phyloP scores from a whole-genome alignment of 2,113 vertebrate species.

The Oceanodroma tethys region DNA sequence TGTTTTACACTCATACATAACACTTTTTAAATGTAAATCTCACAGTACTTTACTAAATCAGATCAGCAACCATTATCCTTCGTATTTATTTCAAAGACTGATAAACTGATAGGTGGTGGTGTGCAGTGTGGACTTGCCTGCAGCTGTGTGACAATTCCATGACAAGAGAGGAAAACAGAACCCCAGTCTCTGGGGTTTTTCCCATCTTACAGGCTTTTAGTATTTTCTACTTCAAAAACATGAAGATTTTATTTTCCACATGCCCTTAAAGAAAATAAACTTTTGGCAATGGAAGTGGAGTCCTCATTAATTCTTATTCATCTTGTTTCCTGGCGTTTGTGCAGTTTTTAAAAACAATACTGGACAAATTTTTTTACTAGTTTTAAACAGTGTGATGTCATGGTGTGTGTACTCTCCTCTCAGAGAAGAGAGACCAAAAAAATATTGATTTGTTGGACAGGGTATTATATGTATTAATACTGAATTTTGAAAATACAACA shows the following conservation, averaged over 20 bases:
- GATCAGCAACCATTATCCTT: background rate
- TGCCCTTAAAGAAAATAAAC: background rate
- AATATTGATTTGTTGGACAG: background rate
- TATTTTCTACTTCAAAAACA: background rate
- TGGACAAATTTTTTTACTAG: background rate
- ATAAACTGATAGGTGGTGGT: background rate
- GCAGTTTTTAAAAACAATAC: background rate
- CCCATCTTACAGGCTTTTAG: background rate
- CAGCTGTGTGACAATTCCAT: background rate
- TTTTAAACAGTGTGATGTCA: background rate
- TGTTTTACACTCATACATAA: background rate
- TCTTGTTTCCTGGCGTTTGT: background rate
- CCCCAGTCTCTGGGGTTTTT: rapidly evolving
- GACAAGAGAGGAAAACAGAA: background rate
- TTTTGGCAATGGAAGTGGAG: background rate
- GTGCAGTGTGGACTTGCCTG: background rate
- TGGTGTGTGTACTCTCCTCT: background rate
- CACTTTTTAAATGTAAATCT: background rate
- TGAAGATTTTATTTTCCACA: background rate
- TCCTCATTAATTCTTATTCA: background rate
- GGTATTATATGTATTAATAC: background rate
- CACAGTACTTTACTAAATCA: background rate
- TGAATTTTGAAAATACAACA: background rate
- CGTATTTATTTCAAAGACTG: background rate
- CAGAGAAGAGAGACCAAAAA: background rate